Base-by-base conservation (phyloP, 2,113 vertebrate species). In the Calyptomena viridis region DNA sequence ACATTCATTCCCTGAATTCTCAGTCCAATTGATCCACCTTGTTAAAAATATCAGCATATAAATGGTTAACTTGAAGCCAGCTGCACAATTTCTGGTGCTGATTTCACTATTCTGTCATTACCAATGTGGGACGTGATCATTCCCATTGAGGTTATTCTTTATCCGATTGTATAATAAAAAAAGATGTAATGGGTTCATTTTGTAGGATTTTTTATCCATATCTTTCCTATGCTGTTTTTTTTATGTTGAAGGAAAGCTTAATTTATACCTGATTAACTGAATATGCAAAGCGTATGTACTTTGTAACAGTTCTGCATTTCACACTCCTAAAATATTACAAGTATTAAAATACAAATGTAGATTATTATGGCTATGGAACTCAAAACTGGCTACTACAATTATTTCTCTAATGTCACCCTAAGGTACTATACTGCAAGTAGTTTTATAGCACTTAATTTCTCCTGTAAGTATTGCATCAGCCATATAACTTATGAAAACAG, bases 331-430 rank as follows among this genome's bases (percentile, higher is more conserved):
- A 90, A 86, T 67, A 81, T 55, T 56, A 7, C 8, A 59, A 55
- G 9, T 9, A 55, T 81, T 86, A 81, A 78, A 87, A 71, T 15
- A 39, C 28, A 88, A 55, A 31, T 56, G 35, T 67, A 20, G 20
- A 84, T 69, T 76, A 74, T 94, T 93, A 93, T 95, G 60, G 39
- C 46, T 56, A 72, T 55, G 67, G 77, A 64, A 87, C 86, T 93
- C 82, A 86, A 86, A 92, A 37, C 39, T 52, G 93, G 63, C 52
- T 83, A 87, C 52, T 55, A 73, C 46, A 60, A 77, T 88, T 80
- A 91, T 60, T 95, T 81, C 76, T 85, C 74, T 89, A 90, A 95
- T 87, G 23, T 49, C 56, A 89, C 28, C 69, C 63, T 46, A 39
- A 69, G 86, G 84, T 74, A 74, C 83, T 42, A 27, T 55, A 46